Percentiles rank a stretch among this genome's conserved stretches.
Evolutionary conservation across 1,140 invertebrate species (phyloP).

Genomic region (Nautilus pompilius): DNA sequence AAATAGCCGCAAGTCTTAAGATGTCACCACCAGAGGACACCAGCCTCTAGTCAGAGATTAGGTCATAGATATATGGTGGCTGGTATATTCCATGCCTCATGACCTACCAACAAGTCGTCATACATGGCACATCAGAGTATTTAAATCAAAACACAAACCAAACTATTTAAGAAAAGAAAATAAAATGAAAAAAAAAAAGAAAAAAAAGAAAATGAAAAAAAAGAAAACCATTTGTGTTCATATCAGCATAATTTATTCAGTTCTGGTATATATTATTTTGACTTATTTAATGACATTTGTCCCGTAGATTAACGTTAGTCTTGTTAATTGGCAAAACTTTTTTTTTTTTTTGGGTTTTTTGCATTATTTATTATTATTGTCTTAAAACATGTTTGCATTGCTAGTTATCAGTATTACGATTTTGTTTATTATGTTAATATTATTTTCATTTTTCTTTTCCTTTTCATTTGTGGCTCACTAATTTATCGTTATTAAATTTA

Average conservation of each 20-base stretch:
- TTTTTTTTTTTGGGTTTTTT: background rate
- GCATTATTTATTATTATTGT: background rate
- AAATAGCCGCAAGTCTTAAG: constrained; percentile 56
- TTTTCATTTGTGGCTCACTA: constrained; percentile 3
- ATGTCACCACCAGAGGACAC: background rate
- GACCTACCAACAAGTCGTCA: background rate
- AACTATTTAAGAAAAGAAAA: no score
- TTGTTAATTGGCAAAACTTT: background rate
- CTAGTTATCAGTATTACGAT: constrained; percentile 5
- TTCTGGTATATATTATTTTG: constrained; percentile 8
- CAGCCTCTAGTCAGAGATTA: constrained; percentile 4
- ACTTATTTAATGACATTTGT: constrained; percentile 5
- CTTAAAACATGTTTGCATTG: background rate
- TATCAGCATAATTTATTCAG: constrained; percentile 6
- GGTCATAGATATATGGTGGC: constrained; percentile 3
- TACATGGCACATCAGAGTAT: constrained; percentile 1
- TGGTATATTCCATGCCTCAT: constrained; percentile 4
- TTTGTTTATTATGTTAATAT: background rate
- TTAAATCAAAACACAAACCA: constrained; percentile 6
- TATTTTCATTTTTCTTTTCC: background rate
- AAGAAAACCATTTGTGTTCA: constrained; percentile 5
- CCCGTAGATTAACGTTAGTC: background rate
- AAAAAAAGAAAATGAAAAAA: background rate
- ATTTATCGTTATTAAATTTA: constrained; percentile 8
- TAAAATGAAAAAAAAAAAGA: no score